A percentile compares a stretch with the other conserved stretches of the same genome.
These are phyloP conservation scores for Melipona quadrifasciata DNA, from an alignment of 1,140 invertebrate genomes.

Conservation along the genomic window DNA sequence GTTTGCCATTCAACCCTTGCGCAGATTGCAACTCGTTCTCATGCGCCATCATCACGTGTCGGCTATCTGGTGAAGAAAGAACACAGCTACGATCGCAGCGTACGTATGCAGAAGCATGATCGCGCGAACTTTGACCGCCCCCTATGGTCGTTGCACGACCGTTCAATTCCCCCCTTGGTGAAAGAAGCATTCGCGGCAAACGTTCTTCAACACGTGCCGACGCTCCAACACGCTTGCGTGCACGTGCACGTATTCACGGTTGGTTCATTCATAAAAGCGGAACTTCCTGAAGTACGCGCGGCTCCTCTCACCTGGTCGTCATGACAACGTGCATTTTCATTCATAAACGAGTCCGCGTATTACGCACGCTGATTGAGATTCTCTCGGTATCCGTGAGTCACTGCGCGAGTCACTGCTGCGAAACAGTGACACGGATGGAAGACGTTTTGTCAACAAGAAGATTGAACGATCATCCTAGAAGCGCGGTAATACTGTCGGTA, in stretches of 20 bases:
- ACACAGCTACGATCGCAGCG: background rate
- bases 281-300: slow-evolving; percentile 40
- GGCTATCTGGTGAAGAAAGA: background rate
- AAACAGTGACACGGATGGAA: background rate
- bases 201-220: slow-evolving; percentile 26
- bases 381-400: slow-evolving; percentile 53
- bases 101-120: background rate
- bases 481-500: background rate
- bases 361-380: slow-evolving; percentile 43
- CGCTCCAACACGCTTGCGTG: background rate
- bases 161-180: slow-evolving; percentile 23
- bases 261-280: slow-evolving; percentile 60
- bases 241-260: background rate
- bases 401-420: background rate
- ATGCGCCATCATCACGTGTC: background rate
- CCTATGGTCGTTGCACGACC: slow-evolving; percentile 24
- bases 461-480: background rate
- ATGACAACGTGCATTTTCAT: slow-evolving; percentile 61
- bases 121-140: slow-evolving; percentile 46
- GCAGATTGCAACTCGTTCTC: background rate
- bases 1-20: background rate
- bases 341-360: slow-evolving; percentile 38
- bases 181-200: background rate
- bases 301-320: slow-evolving; percentile 54
- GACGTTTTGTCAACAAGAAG: slow-evolving; percentile 18